Conservation (phyloP, 2,797 vertebrate genomes). For the Menidia menidia region DNA sequence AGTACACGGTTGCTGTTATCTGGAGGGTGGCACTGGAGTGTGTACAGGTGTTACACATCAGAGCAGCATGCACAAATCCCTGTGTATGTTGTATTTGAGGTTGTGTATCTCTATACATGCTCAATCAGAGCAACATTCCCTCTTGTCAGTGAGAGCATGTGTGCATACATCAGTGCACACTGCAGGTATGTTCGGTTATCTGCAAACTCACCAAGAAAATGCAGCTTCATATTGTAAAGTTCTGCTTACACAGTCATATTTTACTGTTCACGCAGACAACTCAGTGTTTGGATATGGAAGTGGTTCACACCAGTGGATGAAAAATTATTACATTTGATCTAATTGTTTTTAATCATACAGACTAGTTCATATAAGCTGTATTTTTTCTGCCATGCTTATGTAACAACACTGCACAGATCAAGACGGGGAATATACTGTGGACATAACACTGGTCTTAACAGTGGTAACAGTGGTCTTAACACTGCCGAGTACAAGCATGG, state of each 20-base stretch:
- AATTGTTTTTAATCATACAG: background rate
- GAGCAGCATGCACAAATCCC: constrained; percentile 36
- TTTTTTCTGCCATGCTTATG: too few species aligned
- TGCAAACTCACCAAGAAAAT: background rate
- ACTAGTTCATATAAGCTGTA: background rate
- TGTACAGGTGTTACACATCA: constrained; percentile 70
- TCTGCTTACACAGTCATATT: background rate
- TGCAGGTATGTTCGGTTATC: background rate
- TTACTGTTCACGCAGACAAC: constrained; percentile 1
- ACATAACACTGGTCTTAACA: background rate
- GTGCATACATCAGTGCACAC: constrained; percentile 3
- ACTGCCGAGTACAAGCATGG: too few species aligned
- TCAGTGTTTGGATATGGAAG: background rate
- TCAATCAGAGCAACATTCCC: constrained; percentile 11
- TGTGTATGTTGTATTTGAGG: constrained; percentile 29
- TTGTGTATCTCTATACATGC: constrained; percentile 24
- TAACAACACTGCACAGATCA: too few species aligned
- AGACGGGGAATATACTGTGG: background rate
- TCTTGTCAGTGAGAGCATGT: constrained; percentile 10
- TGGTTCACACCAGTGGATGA: background rate
- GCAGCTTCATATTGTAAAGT: constrained; percentile 15
- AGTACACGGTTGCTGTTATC: constrained; percentile 70
- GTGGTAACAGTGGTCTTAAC: too few species aligned
- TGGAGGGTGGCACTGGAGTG: constrained; percentile 60
- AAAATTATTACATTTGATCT: background rate